Evolutionary conservation across 2,797 vertebrate species (phyloP).

Genomic region (Avahi laniger): DNA sequence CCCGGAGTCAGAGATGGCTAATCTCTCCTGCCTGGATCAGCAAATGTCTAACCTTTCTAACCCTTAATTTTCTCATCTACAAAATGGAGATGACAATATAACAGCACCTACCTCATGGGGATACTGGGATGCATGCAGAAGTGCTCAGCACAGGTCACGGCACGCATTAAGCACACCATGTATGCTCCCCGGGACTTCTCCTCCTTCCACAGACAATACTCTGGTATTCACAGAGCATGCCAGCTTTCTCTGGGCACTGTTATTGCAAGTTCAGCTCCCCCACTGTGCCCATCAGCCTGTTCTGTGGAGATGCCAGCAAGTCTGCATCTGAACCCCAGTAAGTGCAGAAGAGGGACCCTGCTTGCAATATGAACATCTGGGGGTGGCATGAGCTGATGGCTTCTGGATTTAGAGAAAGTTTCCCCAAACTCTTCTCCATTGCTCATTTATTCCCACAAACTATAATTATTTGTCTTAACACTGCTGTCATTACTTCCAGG

Average conservation of each 20-base stretch:
- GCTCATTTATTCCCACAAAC: neutral
- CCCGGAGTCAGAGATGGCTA: neutral
- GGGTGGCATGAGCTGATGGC: neutral
- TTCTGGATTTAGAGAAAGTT: neutral
- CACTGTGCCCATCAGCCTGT: neutral
- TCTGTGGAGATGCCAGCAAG: neutral
- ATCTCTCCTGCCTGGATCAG: neutral
- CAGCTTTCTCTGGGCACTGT: neutral
- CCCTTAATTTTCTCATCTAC: neutral
- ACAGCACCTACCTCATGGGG: neutral
- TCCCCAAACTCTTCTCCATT: neutral
- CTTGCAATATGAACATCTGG: neutral
- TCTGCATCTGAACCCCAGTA: neutral
- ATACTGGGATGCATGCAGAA: neutral
- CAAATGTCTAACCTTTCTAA: neutral
- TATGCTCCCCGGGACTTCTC: neutral
- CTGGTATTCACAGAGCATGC: too few species aligned
- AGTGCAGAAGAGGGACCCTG: too few species aligned
- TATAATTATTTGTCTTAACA: neutral
- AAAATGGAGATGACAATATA: neutral
- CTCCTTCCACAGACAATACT: neutral
- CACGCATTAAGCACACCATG: rapidly evolving
- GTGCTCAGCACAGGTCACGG: neutral
- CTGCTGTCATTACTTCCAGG: neutral
- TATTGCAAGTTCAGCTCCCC: neutral